Evolutionary conservation across 2,113 vertebrate species (phyloP).

Genomic region (Manacus vitellinus): DNA sequence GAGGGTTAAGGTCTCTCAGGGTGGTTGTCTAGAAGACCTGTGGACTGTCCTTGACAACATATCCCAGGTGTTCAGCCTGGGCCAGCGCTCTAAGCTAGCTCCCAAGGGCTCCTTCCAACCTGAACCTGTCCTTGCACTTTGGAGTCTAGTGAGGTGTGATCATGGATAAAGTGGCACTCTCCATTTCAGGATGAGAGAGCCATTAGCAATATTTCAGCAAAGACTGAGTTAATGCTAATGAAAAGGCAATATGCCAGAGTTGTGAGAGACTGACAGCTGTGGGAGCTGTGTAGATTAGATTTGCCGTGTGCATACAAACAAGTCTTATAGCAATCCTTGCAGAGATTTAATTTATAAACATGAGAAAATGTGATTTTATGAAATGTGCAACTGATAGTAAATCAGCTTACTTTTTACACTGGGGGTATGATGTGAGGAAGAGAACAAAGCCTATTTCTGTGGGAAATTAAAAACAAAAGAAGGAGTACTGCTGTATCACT

Average conservation of each 20-base stretch:
- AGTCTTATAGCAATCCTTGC: neutral
- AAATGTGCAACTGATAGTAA: neutral
- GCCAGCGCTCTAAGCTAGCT: rapidly evolving
- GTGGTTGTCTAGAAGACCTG: neutral
- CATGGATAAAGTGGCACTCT: neutral
- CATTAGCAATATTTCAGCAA: neutral
- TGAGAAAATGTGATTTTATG: neutral
- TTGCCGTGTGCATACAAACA: neutral
- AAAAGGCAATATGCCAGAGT: neutral
- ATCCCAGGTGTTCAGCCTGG: neutral
- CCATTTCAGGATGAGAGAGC: neutral
- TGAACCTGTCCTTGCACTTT: rapidly evolving
- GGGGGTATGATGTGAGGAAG: neutral
- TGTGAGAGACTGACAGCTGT: neutral
- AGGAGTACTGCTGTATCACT: neutral
- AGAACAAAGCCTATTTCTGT: neutral
- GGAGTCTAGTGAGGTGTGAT: neutral
- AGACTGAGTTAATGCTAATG: neutral
- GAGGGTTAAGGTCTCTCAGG: neutral
- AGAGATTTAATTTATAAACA: conserved; percentile 33
- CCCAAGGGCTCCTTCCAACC: neutral
- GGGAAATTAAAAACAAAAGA: neutral
- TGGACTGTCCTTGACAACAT: neutral
- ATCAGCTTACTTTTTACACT: neutral
- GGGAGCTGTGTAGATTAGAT: neutral